phyloP scores from a whole-genome alignment of 2,113 vertebrate species.

The Xiphophorus hellerii region DNA sequence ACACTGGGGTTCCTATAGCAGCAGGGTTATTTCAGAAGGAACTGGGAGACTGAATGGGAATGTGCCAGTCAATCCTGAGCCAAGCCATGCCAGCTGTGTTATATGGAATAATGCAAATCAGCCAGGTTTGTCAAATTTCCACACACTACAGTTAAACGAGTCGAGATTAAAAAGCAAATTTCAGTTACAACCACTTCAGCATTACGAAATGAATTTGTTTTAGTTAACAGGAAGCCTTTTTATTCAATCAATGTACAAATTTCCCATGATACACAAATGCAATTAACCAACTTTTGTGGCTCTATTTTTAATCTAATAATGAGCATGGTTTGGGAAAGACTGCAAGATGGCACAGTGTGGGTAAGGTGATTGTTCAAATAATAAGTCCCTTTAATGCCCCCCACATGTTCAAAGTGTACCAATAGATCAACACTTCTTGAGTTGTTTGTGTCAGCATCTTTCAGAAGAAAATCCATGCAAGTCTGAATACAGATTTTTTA shows the following conservation, averaged over 20 bases:
- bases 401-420: not conserved
- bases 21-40: not conserved
- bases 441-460: not conserved
- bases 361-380: not conserved
- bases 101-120: not conserved
- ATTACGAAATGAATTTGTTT: no score
- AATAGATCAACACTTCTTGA: no score
- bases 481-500: slow-evolving; percentile 9
- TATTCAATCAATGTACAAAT: no score
- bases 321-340: no score
- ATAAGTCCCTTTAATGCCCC: not conserved
- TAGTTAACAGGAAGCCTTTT: no score
- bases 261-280: no score
- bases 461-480: not conserved
- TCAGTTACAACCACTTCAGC: not conserved
- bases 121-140: not conserved
- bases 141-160: not conserved
- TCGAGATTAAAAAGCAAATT: not conserved
- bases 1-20: not conserved
- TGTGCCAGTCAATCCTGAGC: not conserved
- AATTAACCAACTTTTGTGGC: no score
- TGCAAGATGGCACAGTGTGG: not conserved
- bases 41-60: not conserved
- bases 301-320: no score
- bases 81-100: not conserved